Evolutionary conservation across 2,888 invertebrate genomes (phyloP), one percentile per base, ranked within the genome.

Genomic region (Chymomyza caudatula): DNA sequence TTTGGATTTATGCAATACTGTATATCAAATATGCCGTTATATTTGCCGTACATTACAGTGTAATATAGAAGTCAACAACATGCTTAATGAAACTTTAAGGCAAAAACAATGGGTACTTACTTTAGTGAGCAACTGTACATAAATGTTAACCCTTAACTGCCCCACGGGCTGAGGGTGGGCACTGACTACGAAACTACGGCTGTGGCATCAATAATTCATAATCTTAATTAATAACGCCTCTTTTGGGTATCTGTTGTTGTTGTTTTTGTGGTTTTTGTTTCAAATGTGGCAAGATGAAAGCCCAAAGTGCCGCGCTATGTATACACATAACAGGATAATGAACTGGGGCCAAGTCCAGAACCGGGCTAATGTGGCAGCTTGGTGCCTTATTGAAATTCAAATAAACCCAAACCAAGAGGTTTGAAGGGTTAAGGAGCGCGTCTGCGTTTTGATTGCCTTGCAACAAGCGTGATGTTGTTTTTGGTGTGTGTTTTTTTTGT

Each of bases 211-310:
- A 89, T 89, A 89, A 89, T 89, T 89, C 89, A 89, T 88, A 80
- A 84, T 77, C 81, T 85, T 89, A 89, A 89, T 89, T 89, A 89
- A 89, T 89, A 89, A 89, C 89, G 89, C 90, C 89, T 86, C 68
- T 71, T 71, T 74, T 63, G 58, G 66, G 67, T 76, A 60, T 43
- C 25, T 19, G 20, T 19, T 53, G 11, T 20, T 17, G 19, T 17
- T 4, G 3, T 4, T 73, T 61, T 60, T 67, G 59, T 47, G 47
- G 47, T 51, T 66, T 59, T 60, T 57, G 52, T 63, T 61, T 74
- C 69, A 73, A 78, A 72, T 73, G 72, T 51, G 51, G 17, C 20
- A 58, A 85, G 84, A 87, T 85, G 71, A 85, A 85, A 85, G 85
- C 65, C 52, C 56, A 63, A 77, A 73, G 69, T 57, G 69, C 71